Conservation (phyloP, 1,140 invertebrate species). For the Calycopis cecrops region DNA sequence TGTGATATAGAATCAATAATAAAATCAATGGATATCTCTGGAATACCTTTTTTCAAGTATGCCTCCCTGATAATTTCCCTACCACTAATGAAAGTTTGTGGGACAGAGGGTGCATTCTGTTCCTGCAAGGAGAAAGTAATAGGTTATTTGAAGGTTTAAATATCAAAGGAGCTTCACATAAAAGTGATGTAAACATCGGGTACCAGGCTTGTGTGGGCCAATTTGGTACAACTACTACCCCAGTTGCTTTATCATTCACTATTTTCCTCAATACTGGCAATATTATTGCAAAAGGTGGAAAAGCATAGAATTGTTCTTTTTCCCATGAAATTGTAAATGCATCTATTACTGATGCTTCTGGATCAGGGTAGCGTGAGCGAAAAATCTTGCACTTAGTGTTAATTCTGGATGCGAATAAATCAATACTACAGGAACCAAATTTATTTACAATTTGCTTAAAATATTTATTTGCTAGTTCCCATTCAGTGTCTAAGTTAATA, state of each 20-base stretch:
- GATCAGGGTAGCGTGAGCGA: neutral
- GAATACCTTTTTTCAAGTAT: neutral
- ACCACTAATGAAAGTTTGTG: conserved; percentile 7
- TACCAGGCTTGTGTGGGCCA: conserved; percentile 24
- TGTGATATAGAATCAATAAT: neutral
- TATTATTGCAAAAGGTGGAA: neutral
- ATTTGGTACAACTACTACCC: conserved; percentile 9
- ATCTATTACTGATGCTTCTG: neutral
- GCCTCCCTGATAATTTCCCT: conserved; percentile 12
- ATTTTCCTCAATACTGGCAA: neutral
- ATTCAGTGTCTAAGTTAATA: conserved; percentile 16
- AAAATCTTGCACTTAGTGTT: neutral
- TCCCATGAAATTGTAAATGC: neutral
- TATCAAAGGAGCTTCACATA: neutral
- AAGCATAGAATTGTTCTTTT: conserved; percentile 11
- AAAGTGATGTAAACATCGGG: conserved; percentile 9
- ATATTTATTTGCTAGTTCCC: conserved; percentile 15
- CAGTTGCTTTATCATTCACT: neutral
- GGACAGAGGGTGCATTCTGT: conserved; percentile 11
- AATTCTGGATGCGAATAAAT: neutral
- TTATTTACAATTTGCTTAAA: neutral
- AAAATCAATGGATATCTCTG: neutral
- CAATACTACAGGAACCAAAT: neutral
- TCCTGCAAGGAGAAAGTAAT: conserved; percentile 18
- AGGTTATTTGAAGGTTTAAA: neutral